Percentiles rank a stretch among this genome's conserved stretches.
phyloP scores from a whole-genome alignment of 2,797 vertebrate genomes.

The Falco peregrinus region DNA sequence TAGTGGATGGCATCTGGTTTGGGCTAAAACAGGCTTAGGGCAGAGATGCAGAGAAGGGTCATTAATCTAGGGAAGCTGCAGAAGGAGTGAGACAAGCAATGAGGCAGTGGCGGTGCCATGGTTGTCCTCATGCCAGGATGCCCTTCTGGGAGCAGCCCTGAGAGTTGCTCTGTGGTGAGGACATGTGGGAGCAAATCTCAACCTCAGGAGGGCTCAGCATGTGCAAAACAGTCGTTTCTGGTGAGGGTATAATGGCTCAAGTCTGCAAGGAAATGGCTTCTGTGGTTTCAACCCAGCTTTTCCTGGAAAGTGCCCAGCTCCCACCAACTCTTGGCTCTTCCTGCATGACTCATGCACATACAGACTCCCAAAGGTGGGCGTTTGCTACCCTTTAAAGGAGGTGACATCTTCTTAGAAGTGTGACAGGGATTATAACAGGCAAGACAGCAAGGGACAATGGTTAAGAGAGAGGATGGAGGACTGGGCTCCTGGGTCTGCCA shows the following conservation, averaged over 20 bases:
- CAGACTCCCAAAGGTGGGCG: not conserved
- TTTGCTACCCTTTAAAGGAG: not conserved
- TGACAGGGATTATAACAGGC: not conserved
- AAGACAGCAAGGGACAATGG: fast-evolving
- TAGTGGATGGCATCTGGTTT: not conserved
- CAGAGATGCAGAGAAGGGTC: not conserved
- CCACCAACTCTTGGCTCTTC: not conserved
- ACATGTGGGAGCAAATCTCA: not conserved
- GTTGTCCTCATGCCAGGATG: not conserved
- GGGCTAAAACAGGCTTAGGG: not conserved
- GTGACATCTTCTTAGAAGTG: not conserved
- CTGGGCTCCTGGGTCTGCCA: not conserved
- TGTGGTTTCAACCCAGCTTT: constrained; percentile 31
- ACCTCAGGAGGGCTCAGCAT: not conserved
- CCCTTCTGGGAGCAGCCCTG: not conserved
- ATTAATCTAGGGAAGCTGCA: not conserved
- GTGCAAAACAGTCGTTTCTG: not conserved
- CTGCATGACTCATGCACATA: not conserved
- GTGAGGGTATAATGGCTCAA: not conserved
- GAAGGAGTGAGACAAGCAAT: not conserved
- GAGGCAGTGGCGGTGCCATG: fast-evolving
- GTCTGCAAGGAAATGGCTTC: constrained; percentile 35
- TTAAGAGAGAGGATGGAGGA: not conserved
- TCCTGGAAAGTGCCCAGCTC: constrained; percentile 59
- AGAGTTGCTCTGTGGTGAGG: not conserved